Percentiles rank a stretch among this genome's conserved stretches.
These are phyloP conservation scores for Cherax destructor DNA, from an alignment of 1,140 invertebrate species.

Conservation along the genomic window DNA sequence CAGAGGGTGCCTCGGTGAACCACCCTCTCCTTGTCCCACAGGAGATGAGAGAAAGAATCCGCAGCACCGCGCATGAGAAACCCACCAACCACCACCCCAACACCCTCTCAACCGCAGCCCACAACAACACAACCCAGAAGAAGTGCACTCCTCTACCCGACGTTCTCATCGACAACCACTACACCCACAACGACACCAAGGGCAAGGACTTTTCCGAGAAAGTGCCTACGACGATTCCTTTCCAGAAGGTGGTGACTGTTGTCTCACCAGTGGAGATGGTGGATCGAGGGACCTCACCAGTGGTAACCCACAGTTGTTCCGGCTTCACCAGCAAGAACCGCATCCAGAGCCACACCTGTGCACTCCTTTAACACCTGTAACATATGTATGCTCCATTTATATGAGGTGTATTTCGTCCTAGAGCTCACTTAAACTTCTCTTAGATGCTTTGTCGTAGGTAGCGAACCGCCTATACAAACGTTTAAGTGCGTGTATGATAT, in stretches of 20 bases:
- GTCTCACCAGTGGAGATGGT: background rate
- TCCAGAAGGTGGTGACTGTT: constrained; percentile 1
- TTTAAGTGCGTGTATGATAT: background rate
- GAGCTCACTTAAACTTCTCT: background rate
- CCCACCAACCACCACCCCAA: constrained; percentile 7
- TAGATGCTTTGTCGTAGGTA: background rate
- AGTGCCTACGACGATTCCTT: background rate
- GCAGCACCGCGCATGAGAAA: constrained; percentile 50
- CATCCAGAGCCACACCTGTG: constrained; percentile 55
- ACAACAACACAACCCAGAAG: background rate
- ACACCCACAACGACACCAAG: constrained; percentile 23
- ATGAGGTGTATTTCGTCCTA: background rate
- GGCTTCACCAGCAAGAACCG: constrained; percentile 40
- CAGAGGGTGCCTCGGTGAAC: background rate
- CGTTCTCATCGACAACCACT: constrained; percentile 66
- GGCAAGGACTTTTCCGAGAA: background rate
- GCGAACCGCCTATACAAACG: background rate
- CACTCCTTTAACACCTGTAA: constrained; percentile 42
- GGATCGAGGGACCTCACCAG: constrained; percentile 54
- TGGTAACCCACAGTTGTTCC: constrained; percentile 33
- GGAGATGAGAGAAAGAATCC: constrained; percentile 25
- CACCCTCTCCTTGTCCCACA: background rate
- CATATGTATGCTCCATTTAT: background rate
- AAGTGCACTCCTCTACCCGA: constrained; percentile 33
- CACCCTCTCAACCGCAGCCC: too few relatives aligned